These are phyloP conservation scores for Steinernema scapterisci DNA, from an alignment of 2,888 invertebrate genomes.

Conservation along the genomic window DNA sequence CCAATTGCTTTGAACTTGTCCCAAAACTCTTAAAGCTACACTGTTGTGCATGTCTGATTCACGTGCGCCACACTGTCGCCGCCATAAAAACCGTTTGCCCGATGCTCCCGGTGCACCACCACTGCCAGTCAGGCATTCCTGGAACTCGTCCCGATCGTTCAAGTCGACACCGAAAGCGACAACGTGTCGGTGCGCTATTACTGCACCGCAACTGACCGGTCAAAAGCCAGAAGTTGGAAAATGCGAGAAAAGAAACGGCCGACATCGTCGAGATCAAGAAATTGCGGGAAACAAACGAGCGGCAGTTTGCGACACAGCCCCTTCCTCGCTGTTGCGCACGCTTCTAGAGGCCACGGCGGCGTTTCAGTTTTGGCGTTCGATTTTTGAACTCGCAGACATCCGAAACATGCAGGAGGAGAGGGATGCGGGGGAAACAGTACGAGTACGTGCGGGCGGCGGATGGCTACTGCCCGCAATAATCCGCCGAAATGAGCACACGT, in stretches of 20 bases:
- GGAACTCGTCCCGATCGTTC: too few species aligned
- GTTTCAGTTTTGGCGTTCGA: constrained; percentile 8
- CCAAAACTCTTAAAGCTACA: too few species aligned
- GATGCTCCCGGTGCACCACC: too few species aligned
- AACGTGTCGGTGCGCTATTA: background rate
- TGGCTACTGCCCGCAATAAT: background rate
- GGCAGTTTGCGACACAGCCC: too few species aligned
- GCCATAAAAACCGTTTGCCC: too few species aligned
- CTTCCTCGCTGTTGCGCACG: background rate
- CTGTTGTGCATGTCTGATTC: too few species aligned
- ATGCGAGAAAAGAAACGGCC: background rate
- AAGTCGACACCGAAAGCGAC: background rate
- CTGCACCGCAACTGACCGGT: constrained; percentile 23
- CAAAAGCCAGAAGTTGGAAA: constrained; percentile 7
- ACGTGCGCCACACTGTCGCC: too few species aligned
- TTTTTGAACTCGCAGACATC: constrained; percentile 4
- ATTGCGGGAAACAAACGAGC: background rate
- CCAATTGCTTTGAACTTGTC: too few species aligned
- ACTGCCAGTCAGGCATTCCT: too few species aligned
- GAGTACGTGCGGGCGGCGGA: background rate
- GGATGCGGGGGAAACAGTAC: too few species aligned
- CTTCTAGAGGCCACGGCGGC: background rate
- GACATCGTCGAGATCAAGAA: background rate
- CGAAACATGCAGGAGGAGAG: background rate
- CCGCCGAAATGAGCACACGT: constrained; percentile 21